Base-by-base conservation (phyloP, 2,113 vertebrate species). In the Pelobates fuscus region DNA sequence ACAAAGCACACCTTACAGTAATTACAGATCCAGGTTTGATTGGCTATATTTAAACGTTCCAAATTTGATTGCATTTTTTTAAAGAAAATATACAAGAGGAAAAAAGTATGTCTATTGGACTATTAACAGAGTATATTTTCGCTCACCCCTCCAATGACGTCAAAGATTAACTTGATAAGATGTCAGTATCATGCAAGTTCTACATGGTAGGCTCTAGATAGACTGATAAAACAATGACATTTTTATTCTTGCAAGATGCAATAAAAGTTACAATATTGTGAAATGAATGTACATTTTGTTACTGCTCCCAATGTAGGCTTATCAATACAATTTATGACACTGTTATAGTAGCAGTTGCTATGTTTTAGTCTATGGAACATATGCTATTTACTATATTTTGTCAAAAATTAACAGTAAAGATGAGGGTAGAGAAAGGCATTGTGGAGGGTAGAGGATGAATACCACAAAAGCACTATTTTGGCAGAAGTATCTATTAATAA, bases 41-140 rank as follows among this genome's bases (percentile, higher is more conserved):
- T 12, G 65, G 66, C 55, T 78, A 75, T 71, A 82, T 84, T 82
- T 83, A 74, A 17, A 63, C 75, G 80, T 82, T 17, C 52, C 57
- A 61, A 74, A 79, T 70, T 78, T 60, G 63, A 84, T 70, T 71
- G 61, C 11, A 49, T 55, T 71, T 67, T 15, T 57, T 55, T 78
- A 21, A 81, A 71, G 78, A 85, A 87, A 83, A 82, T 26, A 82
- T 79, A 76, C 57, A 81, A 29, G 81, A 77, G 27, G 83, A 81
- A 77, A 81, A 68, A 78, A 79, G 8, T 69, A 72, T 72, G 71
- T 75, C 70, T 60, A 30, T 6, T 60, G 71, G 32, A 55, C 29
- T 73, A 61, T 58, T 82, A 58, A 32, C 81, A 30, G 72, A 84
- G 68, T 83, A 73, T 67, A 80, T 55, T 23, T 72, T 82, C 78